phyloP scores from a whole-genome alignment of 2,888 invertebrate species.

The Drosophila glabriapex region DNA sequence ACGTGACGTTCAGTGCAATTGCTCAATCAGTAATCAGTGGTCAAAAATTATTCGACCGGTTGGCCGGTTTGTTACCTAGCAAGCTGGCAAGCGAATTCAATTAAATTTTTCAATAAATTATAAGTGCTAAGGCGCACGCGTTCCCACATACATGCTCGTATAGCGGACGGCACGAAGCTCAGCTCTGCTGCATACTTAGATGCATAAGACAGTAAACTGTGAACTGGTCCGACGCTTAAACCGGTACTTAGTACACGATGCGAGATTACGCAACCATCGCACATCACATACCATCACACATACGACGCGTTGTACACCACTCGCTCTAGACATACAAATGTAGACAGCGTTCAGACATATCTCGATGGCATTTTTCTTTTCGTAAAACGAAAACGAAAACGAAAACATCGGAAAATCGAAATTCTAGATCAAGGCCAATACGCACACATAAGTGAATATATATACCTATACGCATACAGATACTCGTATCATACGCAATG shows the following conservation, averaged over 20 bases:
- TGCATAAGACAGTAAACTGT: slow-evolving; percentile 57
- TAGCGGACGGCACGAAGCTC: slow-evolving; percentile 4
- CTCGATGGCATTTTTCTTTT: slow-evolving; percentile 40
- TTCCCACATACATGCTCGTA: slow-evolving; percentile 16
- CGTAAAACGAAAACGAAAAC: slow-evolving; percentile 53
- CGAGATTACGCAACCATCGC: slow-evolving; percentile 65
- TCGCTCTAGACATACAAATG: slow-evolving; percentile 13
- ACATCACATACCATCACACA: slow-evolving; percentile 58
- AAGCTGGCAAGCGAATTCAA: slow-evolving; percentile 68
- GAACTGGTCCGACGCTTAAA: slow-evolving; percentile 64
- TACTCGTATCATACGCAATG: slow-evolving; percentile 53
- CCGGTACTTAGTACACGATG: slow-evolving; percentile 70
- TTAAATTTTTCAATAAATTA: slow-evolving; percentile 80
- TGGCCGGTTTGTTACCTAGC: slow-evolving; percentile 12
- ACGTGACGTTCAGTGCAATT: slow-evolving; percentile 32
- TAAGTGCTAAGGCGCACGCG: slow-evolving; percentile 63
- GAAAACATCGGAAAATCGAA: slow-evolving; percentile 75
- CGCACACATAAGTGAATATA: slow-evolving; percentile 35
- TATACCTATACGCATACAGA: slow-evolving; percentile 6
- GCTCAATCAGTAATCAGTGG: slow-evolving; percentile 63
- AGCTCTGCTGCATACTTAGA: slow-evolving; percentile 49
- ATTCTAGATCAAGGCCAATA: slow-evolving; percentile 82
- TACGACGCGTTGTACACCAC: slow-evolving; percentile 45
- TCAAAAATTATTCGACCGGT: slow-evolving; percentile 43
- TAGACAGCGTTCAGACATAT: slow-evolving; percentile 17